Evolutionary conservation across 2,113 vertebrate genomes (phyloP), one percentile per base, ranked within the genome.

Genomic region (Cairina moschata): DNA sequence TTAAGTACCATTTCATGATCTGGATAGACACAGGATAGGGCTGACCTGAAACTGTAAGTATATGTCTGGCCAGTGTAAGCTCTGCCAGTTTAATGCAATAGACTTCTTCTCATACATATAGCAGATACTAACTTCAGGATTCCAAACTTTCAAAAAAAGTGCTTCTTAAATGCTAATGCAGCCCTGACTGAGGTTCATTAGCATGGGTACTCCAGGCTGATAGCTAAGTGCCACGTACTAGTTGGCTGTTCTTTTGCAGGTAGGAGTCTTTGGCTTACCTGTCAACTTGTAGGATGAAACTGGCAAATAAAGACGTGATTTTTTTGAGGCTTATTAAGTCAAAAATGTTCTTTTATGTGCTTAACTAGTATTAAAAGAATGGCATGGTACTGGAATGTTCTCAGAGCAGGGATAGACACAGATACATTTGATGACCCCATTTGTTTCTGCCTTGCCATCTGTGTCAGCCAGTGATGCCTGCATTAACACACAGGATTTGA

Each of bases 401-500:
- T 74, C 80, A 68, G 83, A 56, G 36, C 1, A 2, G 42, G 31
- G 36, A 50, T 29, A 67, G 60, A 34, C 38, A 44, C 21, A 34
- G 56, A n/a, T 38, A 29, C 5, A 5, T 42, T 25, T 34, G 66
- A 44, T 65, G 65, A 75, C n/a, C 48, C 16, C 34, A 40, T 44
- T 62, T 46, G 22, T 90, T 73, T 77, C 63, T 83, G 36, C 34
- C 31, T 38, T 66, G n/a, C 79, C 65, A 0, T 55, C 4, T 28
- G 13, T 77, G 75, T 25, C 67, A 94, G 68, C 52, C 58, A 62
- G 54, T 20, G 59, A 28, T 68, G 38, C 9, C 36, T 34, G 1
- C 0, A 0, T n/a, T 63, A n/a, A 50, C 29, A 40, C 3, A 0
- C 1, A 11, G 34, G 36, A 10, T 58, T 11, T 67, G 65, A 50